Conservation (phyloP, 2,888 invertebrate genomes). For the Unio pictorum region DNA sequence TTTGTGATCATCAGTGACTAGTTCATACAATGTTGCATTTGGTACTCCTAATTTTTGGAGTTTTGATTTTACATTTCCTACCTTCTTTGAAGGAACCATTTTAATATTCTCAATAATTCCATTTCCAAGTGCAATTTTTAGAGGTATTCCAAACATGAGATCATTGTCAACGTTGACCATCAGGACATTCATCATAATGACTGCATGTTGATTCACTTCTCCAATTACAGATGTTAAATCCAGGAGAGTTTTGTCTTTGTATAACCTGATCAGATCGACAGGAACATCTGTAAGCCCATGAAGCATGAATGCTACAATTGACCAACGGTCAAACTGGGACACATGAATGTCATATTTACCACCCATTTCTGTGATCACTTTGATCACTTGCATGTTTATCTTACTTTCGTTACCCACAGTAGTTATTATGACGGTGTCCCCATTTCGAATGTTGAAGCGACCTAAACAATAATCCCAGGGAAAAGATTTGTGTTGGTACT, state of each 20-base stretch:
- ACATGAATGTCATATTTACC: conserved; percentile 38
- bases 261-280: conserved; percentile 55
- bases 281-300: conserved; percentile 58
- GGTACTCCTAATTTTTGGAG: conserved; percentile 56
- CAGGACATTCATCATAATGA: conserved; percentile 45
- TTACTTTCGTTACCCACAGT: conserved; percentile 55
- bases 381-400: conserved; percentile 44
- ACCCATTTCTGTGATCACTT: conserved; percentile 40
- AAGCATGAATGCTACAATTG: conserved; percentile 58
- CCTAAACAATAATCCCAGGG: conserved; percentile 56
- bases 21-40: conserved; percentile 52
- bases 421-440: conserved; percentile 46
- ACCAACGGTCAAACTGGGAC: conserved; percentile 62
- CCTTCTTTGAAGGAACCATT: conserved; percentile 46
- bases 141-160: conserved; percentile 49
- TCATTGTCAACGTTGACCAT: conserved; percentile 47
- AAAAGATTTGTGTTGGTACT: conserved; percentile 38
- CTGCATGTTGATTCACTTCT: conserved; percentile 22
- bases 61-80: conserved; percentile 48
- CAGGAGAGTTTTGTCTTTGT: conserved; percentile 32
- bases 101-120: conserved; percentile 55
- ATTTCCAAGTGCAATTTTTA: conserved; percentile 48
- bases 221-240: conserved; percentile 52
- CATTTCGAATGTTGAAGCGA: conserved; percentile 42
- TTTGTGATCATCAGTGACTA: conserved; percentile 39